Evolutionary conservation across 2,888 invertebrate species (phyloP), one percentile per base, ranked within the genome.

Genomic region (Ichneumon xanthorius): DNA sequence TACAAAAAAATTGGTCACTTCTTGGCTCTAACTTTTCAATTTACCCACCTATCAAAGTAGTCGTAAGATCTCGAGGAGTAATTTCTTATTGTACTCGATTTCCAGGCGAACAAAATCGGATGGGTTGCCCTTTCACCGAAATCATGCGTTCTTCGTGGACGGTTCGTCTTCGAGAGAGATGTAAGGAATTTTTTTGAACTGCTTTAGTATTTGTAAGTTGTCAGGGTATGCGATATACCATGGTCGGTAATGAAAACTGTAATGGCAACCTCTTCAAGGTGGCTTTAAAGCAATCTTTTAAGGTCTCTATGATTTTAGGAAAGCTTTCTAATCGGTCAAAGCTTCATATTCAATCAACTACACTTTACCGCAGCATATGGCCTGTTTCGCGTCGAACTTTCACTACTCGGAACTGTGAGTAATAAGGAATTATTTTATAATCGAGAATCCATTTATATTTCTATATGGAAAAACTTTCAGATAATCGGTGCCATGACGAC

Each of bases 51-150:
- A 26, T 26, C 26, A 26, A 26, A 26, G 26, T 26, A 2, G 26
- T 26, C 26, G 3, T 26, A 26, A 26, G 26, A 26, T 26, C 5
- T 30, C 30, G 30, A 30, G 5, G 30, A 30, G 30, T 5, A 30
- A 30, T 3, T 40, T 40, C 40, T 40, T 40, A 9, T 40, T 45
- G 9, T 37, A 33, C 48, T 5, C n/a, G 33, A 53, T 70, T 71
- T 58, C 4, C 30, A 75, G 75, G 75, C 75, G n/a, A 75, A 75
- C 48, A 50, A 63, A 48, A n/a, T 75, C n/a, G 75, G 75, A 48
- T 63, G 61, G 14, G 6, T 50, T 1, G 33, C 75, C 2, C 45
- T 75, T 30, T 75, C 61, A n/a, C 75, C 75, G 4, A 45, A 11
- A 0, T 75, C 75, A 11, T 63, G 63, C 45, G 63, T 75, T 75